Conservation (phyloP, 1,140 invertebrate species). For the Drosophila dunni region DNA sequence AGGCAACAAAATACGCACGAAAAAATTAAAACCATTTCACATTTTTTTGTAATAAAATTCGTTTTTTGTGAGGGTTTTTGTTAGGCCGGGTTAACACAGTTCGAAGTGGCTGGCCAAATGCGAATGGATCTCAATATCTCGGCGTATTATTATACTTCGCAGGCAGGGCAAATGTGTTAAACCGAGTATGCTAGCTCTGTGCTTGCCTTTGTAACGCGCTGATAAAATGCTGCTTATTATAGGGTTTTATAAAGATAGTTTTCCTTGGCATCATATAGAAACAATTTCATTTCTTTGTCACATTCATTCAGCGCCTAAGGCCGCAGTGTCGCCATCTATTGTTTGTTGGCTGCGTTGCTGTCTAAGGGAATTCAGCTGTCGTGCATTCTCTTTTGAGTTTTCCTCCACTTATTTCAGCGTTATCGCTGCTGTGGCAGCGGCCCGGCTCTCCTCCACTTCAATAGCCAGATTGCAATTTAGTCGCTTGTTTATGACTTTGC, state of each 20-base stretch:
- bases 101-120: conserved; percentile 27
- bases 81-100: conserved; percentile 11
- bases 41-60: conserved; percentile 11
- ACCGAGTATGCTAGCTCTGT: not conserved
- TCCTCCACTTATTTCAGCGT: not conserved
- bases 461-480: conserved; percentile 50
- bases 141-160: conserved; percentile 28
- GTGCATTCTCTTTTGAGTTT: not conserved
- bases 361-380: not conserved
- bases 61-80: not conserved
- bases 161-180: not conserved
- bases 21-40: conserved; percentile 3
- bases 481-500: conserved; percentile 40
- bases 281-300: not conserved
- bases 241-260: not conserved
- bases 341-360: not conserved
- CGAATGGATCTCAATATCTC: conserved; percentile 31
- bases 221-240: too few species aligned
- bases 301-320: too few species aligned
- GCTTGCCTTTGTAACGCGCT: not conserved
- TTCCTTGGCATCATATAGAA: not conserved
- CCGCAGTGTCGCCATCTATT: not conserved
- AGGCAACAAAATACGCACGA: not conserved
- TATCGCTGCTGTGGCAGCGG: conserved; percentile 29
- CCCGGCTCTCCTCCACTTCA: conserved; percentile 38